These are phyloP conservation scores for Lycocerus yunnanus DNA, from an alignment of 2,888 invertebrate species.

Conservation along the genomic window DNA sequence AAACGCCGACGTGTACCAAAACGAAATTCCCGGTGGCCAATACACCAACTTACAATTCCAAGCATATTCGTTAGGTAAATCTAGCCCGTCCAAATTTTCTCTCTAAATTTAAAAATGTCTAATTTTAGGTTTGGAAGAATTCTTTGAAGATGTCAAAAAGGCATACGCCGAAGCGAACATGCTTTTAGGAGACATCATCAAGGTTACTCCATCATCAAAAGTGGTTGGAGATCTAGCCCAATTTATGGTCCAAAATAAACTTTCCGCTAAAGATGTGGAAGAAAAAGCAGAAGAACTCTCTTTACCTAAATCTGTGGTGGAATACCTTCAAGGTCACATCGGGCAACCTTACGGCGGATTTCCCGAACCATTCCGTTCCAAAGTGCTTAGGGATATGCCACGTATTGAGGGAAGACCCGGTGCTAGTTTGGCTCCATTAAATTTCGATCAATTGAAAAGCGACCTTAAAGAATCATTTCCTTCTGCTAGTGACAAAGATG, in stretches of 20 bases:
- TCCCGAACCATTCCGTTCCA: conserved; percentile 91
- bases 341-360: conserved; percentile 97
- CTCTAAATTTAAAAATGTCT: background rate
- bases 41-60: conserved; percentile 99
- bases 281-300: conserved; percentile 93
- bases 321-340: conserved; percentile 93
- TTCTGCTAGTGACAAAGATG: conserved; percentile 76
- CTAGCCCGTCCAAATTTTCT: background rate
- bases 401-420: conserved; percentile 92
- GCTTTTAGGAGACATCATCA: conserved; percentile 94
- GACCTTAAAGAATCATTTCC: conserved; percentile 81
- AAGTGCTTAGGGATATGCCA: conserved; percentile 83
- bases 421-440: conserved; percentile 76
- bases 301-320: conserved; percentile 97
- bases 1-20: conserved; percentile 97
- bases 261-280: conserved; percentile 80
- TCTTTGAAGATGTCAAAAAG: conserved; percentile 97
- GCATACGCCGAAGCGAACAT: conserved; percentile 93
- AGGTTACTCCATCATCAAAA: conserved; percentile 98
- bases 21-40: conserved; percentile 99
- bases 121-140: conserved; percentile 78
- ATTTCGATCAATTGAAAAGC: conserved; percentile 79
- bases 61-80: conserved; percentile 79
- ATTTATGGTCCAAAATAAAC: conserved; percentile 99
- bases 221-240: conserved; percentile 99